Percentiles rank a stretch among this genome's conserved stretches.
Evolutionary conservation across 2,113 vertebrate genomes (phyloP).

Genomic region (Hydrochoerus hydrochaeris): DNA sequence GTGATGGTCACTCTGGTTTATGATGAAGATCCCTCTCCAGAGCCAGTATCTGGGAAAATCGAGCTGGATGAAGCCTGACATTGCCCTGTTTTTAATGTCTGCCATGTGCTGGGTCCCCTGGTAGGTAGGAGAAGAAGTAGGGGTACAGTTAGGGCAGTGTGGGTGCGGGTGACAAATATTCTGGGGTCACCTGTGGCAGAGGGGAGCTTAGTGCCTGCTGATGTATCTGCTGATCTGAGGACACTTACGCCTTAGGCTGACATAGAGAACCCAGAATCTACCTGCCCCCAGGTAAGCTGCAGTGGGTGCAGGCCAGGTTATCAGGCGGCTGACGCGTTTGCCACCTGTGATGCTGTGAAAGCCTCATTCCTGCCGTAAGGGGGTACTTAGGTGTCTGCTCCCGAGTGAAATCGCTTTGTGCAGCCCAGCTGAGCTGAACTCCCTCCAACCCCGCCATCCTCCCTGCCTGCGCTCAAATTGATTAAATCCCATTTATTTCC

Average conservation of each 20-base stretch:
- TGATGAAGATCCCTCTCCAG: background rate
- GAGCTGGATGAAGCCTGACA: background rate
- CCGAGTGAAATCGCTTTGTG: background rate
- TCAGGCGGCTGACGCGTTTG: background rate
- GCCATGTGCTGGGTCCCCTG: background rate
- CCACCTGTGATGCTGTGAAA: background rate
- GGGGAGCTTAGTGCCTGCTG: background rate
- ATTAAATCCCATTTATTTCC: constrained; percentile 30
- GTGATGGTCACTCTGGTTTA: background rate
- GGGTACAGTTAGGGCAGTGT: background rate
- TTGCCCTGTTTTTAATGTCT: background rate
- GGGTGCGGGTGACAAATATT: background rate
- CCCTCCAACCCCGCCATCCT: background rate
- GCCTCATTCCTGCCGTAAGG: background rate
- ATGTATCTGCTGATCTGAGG: background rate
- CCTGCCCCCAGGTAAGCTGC: background rate
- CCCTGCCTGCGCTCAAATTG: background rate
- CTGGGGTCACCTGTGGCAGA: background rate
- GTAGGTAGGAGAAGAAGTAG: background rate
- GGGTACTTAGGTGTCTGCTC: background rate
- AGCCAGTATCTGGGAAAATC: background rate
- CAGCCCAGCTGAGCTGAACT: background rate
- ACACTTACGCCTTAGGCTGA: background rate
- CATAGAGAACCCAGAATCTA: background rate
- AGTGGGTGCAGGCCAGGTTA: background rate